Evolutionary conservation across 2,888 invertebrate species (phyloP), one percentile per base, ranked within the genome.

Genomic region (Portevinia maculata): DNA sequence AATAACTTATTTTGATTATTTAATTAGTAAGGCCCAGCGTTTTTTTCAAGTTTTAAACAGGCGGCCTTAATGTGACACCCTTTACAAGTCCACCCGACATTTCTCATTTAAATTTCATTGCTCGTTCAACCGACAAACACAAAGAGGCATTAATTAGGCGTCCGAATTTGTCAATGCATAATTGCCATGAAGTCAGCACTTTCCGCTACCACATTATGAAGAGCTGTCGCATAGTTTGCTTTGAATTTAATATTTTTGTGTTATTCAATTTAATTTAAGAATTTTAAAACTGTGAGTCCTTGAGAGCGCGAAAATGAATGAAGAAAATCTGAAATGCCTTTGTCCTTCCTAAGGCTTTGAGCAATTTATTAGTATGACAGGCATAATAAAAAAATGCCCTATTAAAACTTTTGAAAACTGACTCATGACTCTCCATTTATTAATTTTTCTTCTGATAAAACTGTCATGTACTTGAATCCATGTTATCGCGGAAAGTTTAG

Each of bases 391-490:
- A n/a, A n/a, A n/a, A n/a, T n/a, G n/a, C n/a, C n/a, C n/a, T n/a
- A n/a, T n/a, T n/a, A n/a, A n/a, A n/a, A n/a, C n/a, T n/a, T n/a
- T n/a, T n/a, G n/a, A n/a, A 24, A 21, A 46, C 6, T 46, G 11
- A 46, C 9, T 17, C 48, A 48, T 13, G 71, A 39, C n/a, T 69
- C n/a, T n/a, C n/a, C n/a, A n/a, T n/a, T n/a, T n/a, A n/a, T n/a
- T n/a, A n/a, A n/a, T 48, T 37, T 46, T 50, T 24, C 5, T 48
- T 9, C 46, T 24, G n/a, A 37, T 48, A 59, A 57, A 48, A 32
- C 3, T 41, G 39, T 50, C 70, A 60, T 57, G 30, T 69, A 37
- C 17, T 59, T 50, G 19, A 39, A 57, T 57, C 48, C 48, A 28
- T 39, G 37, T 46, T 69, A 69, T 69, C 69, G n/a, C 3, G 7